Conservation (phyloP, 2,888 invertebrate genomes). For the Lasius platythorax region DNA sequence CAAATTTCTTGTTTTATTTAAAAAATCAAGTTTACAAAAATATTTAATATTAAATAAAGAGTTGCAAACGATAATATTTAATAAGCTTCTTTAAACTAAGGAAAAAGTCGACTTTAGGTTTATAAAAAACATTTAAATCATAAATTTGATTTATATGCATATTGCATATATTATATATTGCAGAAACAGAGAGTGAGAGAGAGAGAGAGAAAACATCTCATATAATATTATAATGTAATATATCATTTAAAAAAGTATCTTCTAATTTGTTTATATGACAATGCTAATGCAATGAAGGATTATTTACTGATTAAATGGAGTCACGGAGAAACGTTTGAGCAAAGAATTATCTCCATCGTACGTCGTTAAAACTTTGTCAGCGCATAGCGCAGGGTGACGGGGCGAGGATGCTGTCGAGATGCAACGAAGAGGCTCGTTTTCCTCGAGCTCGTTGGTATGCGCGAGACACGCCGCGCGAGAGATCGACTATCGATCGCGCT, state of each 20-base stretch:
- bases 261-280: background rate
- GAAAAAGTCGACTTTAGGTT: background rate
- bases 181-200: background rate
- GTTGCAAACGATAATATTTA: background rate
- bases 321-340: conserved; percentile 60
- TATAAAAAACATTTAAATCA: background rate
- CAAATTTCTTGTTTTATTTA: too few relatives aligned
- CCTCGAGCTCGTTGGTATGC: conserved; percentile 73
- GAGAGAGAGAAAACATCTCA: background rate
- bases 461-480: conserved; percentile 66
- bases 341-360: conserved; percentile 54
- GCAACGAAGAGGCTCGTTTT: conserved; percentile 62
- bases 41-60: background rate
- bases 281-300: conserved; percentile 24
- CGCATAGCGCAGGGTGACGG: conserved; percentile 23
- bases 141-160: background rate
- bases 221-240: background rate
- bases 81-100: background rate
- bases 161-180: background rate
- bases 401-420: background rate
- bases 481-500: conserved; percentile 73
- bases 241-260: background rate
- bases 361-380: conserved; percentile 68
- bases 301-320: conserved; percentile 18
- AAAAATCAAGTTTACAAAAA: background rate